Conservation (phyloP, 2,113 vertebrate species). For the Xenopus borealis region DNA sequence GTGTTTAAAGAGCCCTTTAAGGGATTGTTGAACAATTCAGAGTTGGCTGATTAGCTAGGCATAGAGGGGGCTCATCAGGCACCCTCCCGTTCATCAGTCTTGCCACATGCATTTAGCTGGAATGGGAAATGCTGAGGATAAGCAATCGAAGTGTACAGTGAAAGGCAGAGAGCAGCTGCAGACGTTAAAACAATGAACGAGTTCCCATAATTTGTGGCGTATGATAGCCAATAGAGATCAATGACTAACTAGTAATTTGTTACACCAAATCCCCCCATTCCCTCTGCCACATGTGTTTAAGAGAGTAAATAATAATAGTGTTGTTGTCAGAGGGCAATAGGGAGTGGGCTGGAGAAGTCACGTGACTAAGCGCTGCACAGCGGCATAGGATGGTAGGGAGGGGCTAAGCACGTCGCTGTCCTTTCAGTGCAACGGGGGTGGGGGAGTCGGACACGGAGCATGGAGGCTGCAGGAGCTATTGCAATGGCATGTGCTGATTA, state of each 20-base stretch:
- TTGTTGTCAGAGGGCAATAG: background rate
- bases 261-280: background rate
- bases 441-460: constrained; percentile 28
- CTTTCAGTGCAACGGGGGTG: background rate
- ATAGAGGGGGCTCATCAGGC: too few relatives aligned
- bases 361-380: background rate
- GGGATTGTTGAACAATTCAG: too few relatives aligned
- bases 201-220: too few relatives aligned
- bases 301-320: background rate
- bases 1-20: too few relatives aligned
- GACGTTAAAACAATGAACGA: too few relatives aligned
- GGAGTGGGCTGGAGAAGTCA: background rate
- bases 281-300: background rate
- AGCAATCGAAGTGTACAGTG: too few relatives aligned
- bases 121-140: too few relatives aligned
- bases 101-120: too few relatives aligned
- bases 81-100: too few relatives aligned
- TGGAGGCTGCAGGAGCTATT: constrained; percentile 57
- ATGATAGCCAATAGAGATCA: background rate
- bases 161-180: too few relatives aligned
- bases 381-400: background rate
- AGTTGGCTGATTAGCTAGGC: too few relatives aligned
- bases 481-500: constrained; percentile 81
- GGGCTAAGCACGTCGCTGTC: background rate
- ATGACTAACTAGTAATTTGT: background rate